Evolutionary conservation across 2,888 invertebrate species (phyloP), one percentile per base, ranked within the genome.

Genomic region (Ceraclea dissimilis): DNA sequence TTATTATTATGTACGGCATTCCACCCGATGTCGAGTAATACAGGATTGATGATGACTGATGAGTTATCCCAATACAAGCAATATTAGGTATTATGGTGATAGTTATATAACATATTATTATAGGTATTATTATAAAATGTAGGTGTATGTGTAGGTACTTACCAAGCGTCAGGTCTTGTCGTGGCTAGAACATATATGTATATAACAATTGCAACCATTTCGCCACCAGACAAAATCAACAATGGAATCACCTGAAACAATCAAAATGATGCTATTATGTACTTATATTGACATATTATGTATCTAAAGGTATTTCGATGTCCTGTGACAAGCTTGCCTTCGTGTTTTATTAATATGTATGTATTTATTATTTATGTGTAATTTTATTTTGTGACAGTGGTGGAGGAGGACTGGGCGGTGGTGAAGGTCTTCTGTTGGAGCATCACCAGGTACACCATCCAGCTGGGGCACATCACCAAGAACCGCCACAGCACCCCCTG

Each of bases 391-490:
- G 61, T 39, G 56, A 81, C 65, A 79, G 80, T 67, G 76, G 81
- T 69, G 73, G 73, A 56, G 73, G 71, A 60, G 69, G 71, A 44
- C 72, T 71, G 62, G 74, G 73, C 72, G 64, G 70, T 68, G 64
- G 74, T 70, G 63, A 76, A 59, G 72, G 76, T 65, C 76, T 75
- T 62, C 74, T 76, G 64, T 67, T 76, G 63, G 76, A 59, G 47
- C 58, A 57, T 47, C 58, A 59, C 54, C 48, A 48, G 53, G 63
- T 60, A 44, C 64, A 57, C 54, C 57, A 70, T 67, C 57, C 70
- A 67, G 63, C 69, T 67, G 64, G 70, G 43, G 19, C 22, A 68
- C 61, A 70, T 68, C 65, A 62, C 60, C 50, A 69, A 69, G 49
- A 69, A 69, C 54, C 66, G 67, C 46, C 44, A 16, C 68, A 68